Evolutionary conservation across 2,797 vertebrate species (phyloP).

Genomic region (Etheostoma perlongum): DNA sequence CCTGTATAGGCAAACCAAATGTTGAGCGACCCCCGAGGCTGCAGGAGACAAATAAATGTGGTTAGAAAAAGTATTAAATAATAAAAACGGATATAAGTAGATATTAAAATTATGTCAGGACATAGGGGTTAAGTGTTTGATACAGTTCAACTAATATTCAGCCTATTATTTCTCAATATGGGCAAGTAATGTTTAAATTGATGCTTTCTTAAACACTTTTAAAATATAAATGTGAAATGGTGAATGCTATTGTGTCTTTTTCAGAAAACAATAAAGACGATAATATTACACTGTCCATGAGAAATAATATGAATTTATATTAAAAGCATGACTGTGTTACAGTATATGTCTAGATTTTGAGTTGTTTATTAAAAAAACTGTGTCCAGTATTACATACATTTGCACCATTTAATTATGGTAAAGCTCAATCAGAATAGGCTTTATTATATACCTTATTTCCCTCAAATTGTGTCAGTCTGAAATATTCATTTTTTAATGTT

Average conservation of each 20-base stretch:
- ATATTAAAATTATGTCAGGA: neutral
- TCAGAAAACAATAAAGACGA: neutral
- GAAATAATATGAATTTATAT: neutral
- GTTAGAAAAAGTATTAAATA: neutral
- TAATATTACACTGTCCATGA: neutral
- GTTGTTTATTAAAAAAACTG: neutral
- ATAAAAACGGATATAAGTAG: neutral
- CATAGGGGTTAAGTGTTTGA: neutral
- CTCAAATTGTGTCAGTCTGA: neutral
- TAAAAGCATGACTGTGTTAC: neutral
- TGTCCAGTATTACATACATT: neutral
- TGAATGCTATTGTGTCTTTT: too few relatives aligned
- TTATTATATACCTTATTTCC: neutral
- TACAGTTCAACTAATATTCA: neutral
- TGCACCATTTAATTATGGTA: neutral
- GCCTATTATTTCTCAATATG: neutral
- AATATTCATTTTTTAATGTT: neutral
- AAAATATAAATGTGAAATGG: neutral
- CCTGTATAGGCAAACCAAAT: constrained; percentile 34
- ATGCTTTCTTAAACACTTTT: neutral
- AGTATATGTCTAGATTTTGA: neutral
- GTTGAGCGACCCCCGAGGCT: constrained; percentile 37
- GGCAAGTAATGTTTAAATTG: neutral
- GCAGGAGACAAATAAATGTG: constrained; percentile 1
- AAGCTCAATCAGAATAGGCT: neutral